A percentile compares a stretch with the other conserved stretches of the same genome.
Conservation (phyloP, 2,113 vertebrate genomes). For the Amazona guildingii region DNA sequence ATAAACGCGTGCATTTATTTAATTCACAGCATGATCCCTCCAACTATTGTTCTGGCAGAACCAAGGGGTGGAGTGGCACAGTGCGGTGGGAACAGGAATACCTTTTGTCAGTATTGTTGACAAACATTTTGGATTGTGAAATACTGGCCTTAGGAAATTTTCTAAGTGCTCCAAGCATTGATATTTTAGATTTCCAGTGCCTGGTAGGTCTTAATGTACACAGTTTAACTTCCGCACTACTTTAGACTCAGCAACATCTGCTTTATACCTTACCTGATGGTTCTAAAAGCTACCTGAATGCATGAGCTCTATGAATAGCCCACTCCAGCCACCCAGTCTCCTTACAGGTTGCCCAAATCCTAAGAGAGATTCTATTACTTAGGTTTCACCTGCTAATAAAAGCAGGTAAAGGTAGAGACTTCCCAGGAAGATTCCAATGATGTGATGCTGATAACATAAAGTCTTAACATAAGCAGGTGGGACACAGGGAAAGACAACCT, state of each 20-base stretch:
- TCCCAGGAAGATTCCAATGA: not conserved
- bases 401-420: not conserved
- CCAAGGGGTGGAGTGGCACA: not conserved
- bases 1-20: conserved; percentile 36
- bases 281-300: not conserved
- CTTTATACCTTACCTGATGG: not conserved
- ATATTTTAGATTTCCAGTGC: not conserved
- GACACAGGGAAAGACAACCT: not conserved
- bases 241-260: not conserved
- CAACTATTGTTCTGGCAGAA: conserved; percentile 44
- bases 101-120: conserved; percentile 40
- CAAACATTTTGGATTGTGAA: conserved; percentile 27
- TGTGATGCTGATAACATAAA: not conserved
- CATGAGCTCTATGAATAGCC: not conserved
- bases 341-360: not conserved
- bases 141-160: not conserved
- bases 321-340: not conserved
- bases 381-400: not conserved
- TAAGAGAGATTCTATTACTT: not conserved
- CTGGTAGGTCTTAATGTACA: not conserved
- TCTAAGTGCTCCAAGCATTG: not conserved
- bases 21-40: conserved; percentile 39
- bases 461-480: not conserved
- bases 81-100: conserved; percentile 10
- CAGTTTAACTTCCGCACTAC: not conserved